Conservation (phyloP, 2,113 vertebrate species). For the Strix aluco region DNA sequence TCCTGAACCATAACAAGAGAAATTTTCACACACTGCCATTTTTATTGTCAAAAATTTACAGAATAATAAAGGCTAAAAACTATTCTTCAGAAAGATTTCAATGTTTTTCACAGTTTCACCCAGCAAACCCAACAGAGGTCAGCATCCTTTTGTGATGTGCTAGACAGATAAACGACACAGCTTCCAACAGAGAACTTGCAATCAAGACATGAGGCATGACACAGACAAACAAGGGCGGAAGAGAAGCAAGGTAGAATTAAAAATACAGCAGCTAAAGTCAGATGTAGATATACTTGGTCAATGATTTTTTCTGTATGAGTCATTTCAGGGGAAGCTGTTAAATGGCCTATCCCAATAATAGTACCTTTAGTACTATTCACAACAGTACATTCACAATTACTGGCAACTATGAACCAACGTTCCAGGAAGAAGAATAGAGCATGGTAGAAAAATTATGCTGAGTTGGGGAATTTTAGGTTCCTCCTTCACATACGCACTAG, state of each 20-base stretch:
- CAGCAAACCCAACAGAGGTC: background rate
- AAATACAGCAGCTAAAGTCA: background rate
- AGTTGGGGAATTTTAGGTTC: background rate
- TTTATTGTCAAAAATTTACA: background rate
- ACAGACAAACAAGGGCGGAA: background rate
- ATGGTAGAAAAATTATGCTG: background rate
- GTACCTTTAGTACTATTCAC: background rate
- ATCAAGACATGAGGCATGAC: background rate
- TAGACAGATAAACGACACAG: background rate
- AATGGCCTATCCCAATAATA: background rate
- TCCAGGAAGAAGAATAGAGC: background rate
- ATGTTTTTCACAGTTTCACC: background rate
- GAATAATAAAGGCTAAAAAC: background rate
- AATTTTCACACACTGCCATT: background rate
- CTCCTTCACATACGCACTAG: background rate
- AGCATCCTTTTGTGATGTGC: background rate
- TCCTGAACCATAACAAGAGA: background rate
- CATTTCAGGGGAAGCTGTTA: background rate
- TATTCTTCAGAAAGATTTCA: background rate
- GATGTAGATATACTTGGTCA: background rate
- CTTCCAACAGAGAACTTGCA: background rate
- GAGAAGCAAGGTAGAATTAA: background rate
- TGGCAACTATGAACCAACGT: background rate
- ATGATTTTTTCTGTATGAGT: background rate
- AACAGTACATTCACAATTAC: background rate